phyloP scores from a whole-genome alignment of 2,888 invertebrate genomes.

The Venustoraphidia nigricollis region DNA sequence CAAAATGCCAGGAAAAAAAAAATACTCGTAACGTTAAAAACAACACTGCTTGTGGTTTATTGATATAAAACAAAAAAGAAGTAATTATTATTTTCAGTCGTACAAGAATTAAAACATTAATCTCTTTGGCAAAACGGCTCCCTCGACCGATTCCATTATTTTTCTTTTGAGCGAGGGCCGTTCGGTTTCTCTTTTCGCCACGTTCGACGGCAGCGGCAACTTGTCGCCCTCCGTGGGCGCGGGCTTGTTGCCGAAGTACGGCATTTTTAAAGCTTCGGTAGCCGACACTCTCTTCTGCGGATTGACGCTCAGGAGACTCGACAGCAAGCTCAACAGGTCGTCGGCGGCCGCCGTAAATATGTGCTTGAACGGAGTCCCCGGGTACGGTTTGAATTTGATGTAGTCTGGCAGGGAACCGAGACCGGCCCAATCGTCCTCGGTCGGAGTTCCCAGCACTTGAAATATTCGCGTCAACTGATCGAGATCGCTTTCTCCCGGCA shows the following conservation, averaged over 20 bases:
- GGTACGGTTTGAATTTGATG: conserved; percentile 79
- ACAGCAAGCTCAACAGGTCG: conserved; percentile 73
- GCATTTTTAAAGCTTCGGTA: conserved; percentile 71
- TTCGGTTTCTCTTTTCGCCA: conserved; percentile 43
- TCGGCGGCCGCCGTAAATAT: conserved; percentile 93
- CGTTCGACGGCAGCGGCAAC: conserved; percentile 59
- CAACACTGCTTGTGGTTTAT: no score
- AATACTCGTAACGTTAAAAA: no score
- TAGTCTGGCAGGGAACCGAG: conserved; percentile 72
- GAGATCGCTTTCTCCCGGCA: conserved; percentile 93
- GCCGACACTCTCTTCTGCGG: conserved; percentile 71
- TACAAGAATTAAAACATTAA: conserved; percentile 38
- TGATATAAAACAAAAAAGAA: no score
- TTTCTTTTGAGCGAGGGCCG: conserved; percentile 64
- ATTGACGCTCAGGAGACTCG: conserved; percentile 61
- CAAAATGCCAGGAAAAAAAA: no score
- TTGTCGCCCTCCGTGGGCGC: conserved; percentile 72
- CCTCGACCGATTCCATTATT: conserved; percentile 52
- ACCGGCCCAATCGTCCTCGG: conserved; percentile 83
- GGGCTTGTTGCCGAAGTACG: conserved; percentile 84
- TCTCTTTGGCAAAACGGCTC: conserved; percentile 49
- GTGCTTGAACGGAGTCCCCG: conserved; percentile 68
- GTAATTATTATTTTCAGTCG: no score
- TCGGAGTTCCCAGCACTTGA: conserved; percentile 87
- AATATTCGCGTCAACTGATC: conserved; percentile 94